Percentiles rank a stretch among this genome's conserved stretches.
Conservation (phyloP, 2,113 vertebrate genomes). For the Tinamus guttatus region DNA sequence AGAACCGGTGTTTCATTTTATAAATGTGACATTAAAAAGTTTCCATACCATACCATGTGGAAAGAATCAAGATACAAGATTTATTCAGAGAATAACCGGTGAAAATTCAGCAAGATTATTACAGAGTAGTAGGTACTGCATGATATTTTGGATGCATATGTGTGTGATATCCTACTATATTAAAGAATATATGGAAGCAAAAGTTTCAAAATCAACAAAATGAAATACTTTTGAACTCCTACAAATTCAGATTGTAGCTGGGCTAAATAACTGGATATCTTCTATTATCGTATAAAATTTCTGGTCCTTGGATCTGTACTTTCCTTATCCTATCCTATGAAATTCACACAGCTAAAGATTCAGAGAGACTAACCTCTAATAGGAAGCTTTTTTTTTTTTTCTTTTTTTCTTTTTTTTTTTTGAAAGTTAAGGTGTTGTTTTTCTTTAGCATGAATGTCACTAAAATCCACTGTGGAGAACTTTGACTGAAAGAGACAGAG, state of each 20-base stretch:
- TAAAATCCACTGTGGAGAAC: neutral
- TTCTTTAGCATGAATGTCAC: slow-evolving; percentile 12
- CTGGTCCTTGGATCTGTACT: fast-evolving
- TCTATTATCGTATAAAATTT: neutral
- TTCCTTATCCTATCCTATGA: neutral
- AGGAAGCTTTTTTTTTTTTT: neutral
- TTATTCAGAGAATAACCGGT: neutral
- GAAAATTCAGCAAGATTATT: neutral
- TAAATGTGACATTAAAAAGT: neutral
- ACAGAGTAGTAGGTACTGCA: neutral
- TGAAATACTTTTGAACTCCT: neutral
- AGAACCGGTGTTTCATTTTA: neutral
- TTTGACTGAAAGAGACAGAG: neutral
- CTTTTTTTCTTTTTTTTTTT: neutral
- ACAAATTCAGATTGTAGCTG: neutral
- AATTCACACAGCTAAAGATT: neutral
- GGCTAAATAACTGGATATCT: neutral
- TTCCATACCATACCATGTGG: neutral
- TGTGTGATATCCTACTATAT: neutral
- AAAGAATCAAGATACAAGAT: neutral
- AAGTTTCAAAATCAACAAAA: neutral
- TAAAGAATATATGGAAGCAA: neutral
- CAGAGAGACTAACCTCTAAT: neutral
- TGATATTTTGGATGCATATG: neutral
- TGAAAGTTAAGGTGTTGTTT: neutral